phyloP scores from a whole-genome alignment of 1,140 invertebrate species.

The Diploscapter pachys region DNA sequence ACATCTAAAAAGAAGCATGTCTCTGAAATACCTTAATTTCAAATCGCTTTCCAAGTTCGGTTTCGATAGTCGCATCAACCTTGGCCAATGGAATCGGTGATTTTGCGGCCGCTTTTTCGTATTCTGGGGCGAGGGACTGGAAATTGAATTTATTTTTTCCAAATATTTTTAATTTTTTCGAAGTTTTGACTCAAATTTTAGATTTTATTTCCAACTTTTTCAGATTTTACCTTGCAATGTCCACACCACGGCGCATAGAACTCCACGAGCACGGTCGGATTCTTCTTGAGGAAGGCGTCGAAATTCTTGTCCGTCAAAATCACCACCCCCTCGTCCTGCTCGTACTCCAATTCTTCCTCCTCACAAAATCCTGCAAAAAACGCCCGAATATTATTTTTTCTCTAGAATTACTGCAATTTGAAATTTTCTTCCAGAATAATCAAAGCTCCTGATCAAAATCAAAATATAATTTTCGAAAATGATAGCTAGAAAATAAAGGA shows the following conservation, averaged over 20 bases:
- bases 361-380: background rate
- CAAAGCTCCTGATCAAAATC: no score
- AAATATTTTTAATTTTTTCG: no score
- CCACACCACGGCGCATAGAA: constrained; percentile 51
- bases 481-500: no score
- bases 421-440: no score
- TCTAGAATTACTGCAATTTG: no score
- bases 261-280: constrained; percentile 36
- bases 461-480: no score
- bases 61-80: constrained; percentile 57
- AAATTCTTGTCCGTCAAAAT: constrained; percentile 42
- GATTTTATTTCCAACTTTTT: no score
- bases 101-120: constrained; percentile 84
- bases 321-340: constrained; percentile 42
- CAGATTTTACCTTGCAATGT: constrained; percentile 45
- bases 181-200: no score
- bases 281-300: constrained; percentile 40
- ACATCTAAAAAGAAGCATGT: no score
- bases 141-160: no score
- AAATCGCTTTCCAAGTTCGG: constrained; percentile 50
- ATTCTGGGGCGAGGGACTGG: constrained; percentile 79
- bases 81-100: constrained; percentile 73
- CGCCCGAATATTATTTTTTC: no score
- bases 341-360: constrained; percentile 41
- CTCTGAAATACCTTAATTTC: constrained; percentile 30